Conservation (phyloP, 2,888 invertebrate genomes). For the Lasius platythorax region DNA sequence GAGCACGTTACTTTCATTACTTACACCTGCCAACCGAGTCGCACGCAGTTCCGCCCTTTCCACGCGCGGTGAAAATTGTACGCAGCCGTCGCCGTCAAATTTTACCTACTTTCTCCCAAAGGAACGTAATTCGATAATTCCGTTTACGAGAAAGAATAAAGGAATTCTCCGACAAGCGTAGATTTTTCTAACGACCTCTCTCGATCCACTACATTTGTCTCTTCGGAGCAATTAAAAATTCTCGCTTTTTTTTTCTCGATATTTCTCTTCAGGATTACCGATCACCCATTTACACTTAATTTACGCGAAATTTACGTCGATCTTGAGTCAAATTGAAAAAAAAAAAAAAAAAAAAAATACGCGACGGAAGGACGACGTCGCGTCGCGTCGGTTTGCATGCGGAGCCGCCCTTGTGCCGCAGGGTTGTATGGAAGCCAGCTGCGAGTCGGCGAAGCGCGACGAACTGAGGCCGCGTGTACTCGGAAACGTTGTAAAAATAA, state of each 20-base stretch:
- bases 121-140: not conserved
- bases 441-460: slow-evolving; percentile 85
- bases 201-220: not conserved
- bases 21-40: slow-evolving; percentile 73
- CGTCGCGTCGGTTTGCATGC: slow-evolving; percentile 75
- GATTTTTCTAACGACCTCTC: not conserved
- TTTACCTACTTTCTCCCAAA: slow-evolving; percentile 29
- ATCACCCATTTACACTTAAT: not conserved
- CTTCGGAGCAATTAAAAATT: not conserved
- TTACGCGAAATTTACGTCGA: not conserved
- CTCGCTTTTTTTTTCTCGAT: not conserved
- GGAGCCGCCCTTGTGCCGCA: slow-evolving; percentile 82
- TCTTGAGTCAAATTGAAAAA: slow-evolving; percentile 45
- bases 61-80: slow-evolving; percentile 66
- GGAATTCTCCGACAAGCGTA: not conserved
- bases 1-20: slow-evolving; percentile 73
- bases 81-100: slow-evolving; percentile 30
- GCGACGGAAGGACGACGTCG: slow-evolving; percentile 39
- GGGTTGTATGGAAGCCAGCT: slow-evolving; percentile 85
- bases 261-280: not conserved
- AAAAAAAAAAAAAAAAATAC: slow-evolving; percentile 3
- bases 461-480: slow-evolving; percentile 82
- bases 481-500: slow-evolving; percentile 86
- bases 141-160: not conserved
- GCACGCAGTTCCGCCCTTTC: slow-evolving; percentile 67